Conservation (phyloP, 1,140 invertebrate species). For the Ceratitis capitata region DNA sequence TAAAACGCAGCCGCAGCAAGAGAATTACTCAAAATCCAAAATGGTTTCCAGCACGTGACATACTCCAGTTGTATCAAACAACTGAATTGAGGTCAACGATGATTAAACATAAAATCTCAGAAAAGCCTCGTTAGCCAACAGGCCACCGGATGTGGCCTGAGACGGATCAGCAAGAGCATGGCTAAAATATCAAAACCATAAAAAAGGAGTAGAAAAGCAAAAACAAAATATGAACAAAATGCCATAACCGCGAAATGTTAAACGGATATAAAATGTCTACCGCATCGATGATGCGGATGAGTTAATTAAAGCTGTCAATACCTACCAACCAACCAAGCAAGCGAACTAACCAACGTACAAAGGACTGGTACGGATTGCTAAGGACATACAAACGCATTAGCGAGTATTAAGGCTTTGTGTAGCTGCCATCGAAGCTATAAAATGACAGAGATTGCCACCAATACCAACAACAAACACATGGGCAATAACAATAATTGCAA, state of each 20-base stretch:
- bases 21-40: too few species aligned
- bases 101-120: neutral
- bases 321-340: slow-evolving; percentile 40
- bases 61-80: too few species aligned
- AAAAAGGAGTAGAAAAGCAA: neutral
- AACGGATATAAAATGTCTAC: slow-evolving; percentile 61
- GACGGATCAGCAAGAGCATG: neutral
- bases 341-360: neutral
- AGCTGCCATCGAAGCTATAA: slow-evolving; percentile 25
- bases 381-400: slow-evolving; percentile 5
- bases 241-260: neutral
- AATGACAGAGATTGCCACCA: neutral
- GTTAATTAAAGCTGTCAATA: slow-evolving; percentile 65
- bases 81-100: neutral
- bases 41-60: too few species aligned
- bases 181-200: neutral
- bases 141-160: neutral
- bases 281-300: slow-evolving; percentile 56
- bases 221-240: neutral
- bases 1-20: too few species aligned
- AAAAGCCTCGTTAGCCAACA: neutral
- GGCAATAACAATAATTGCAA: neutral
- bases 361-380: too few species aligned
- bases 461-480: neutral
- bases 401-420: slow-evolving; percentile 3